Evolutionary conservation across 2,113 vertebrate genomes (phyloP).

Genomic region (Nannobrachium achirus): DNA sequence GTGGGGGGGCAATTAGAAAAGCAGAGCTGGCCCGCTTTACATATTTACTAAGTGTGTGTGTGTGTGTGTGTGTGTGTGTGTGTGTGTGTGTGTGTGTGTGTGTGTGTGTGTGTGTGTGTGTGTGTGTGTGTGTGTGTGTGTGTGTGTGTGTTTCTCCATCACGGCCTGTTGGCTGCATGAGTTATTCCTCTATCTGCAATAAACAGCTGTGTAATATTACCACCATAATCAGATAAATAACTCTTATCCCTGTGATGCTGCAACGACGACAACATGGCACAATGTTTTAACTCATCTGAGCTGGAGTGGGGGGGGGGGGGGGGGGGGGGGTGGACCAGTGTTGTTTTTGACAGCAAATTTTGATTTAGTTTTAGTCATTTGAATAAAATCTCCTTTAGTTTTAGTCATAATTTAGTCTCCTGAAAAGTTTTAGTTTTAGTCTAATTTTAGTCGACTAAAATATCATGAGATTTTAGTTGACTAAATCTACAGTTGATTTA

Average conservation of each 20-base stretch:
- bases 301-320: slow-evolving; percentile 28
- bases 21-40: slow-evolving; percentile 92
- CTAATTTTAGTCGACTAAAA: too few species aligned
- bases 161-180: slow-evolving; percentile 98
- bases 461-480: too few species aligned
- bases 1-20: slow-evolving; percentile 91
- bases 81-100: slow-evolving; percentile 92
- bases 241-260: slow-evolving; percentile 89
- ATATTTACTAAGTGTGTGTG: slow-evolving; percentile 98
- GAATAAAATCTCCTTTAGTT: too few species aligned
- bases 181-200: slow-evolving; percentile 99
- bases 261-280: slow-evolving; percentile 79
- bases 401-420: too few species aligned
- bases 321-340: too few species aligned
- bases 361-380: too few species aligned
- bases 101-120: slow-evolving; percentile 93
- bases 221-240: slow-evolving; percentile 99
- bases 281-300: slow-evolving; percentile 89
- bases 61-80: slow-evolving; percentile 86
- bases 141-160: slow-evolving; percentile 89
- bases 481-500: too few species aligned
- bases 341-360: too few species aligned
- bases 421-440: too few species aligned
- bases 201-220: slow-evolving; percentile 99
- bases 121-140: slow-evolving; percentile 95